These are phyloP conservation scores for Festucalex cinctus DNA, from an alignment of 2,113 vertebrate species.

Conservation along the genomic window DNA sequence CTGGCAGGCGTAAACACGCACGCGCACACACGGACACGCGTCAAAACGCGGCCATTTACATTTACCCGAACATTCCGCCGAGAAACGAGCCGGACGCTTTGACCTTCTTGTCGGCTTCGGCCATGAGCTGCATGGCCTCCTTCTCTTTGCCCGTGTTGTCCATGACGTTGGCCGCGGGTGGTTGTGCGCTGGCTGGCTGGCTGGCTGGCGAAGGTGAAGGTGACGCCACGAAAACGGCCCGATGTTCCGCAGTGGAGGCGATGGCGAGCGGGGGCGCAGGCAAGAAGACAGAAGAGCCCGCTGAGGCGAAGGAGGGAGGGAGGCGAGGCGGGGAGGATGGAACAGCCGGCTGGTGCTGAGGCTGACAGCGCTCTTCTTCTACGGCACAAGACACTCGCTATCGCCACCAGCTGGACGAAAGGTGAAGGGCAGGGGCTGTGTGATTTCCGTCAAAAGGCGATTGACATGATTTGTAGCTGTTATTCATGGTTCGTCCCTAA, in stretches of 20 bases:
- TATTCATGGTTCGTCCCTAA: too few species aligned
- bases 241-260: slow-evolving; percentile 56
- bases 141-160: slow-evolving; percentile 92
- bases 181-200: slow-evolving; percentile 10
- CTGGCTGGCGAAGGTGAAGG: slow-evolving; percentile 15
- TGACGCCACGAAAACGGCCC: slow-evolving; percentile 14
- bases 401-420: slow-evolving; percentile 28
- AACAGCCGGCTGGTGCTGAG: slow-evolving; percentile 43
- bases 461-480: too few species aligned
- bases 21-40: not conserved
- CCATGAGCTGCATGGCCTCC: slow-evolving; percentile 94
- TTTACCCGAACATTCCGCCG: slow-evolving; percentile 93
- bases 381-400: not conserved
- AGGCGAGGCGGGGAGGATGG: slow-evolving; percentile 4
- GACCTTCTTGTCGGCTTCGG: slow-evolving; percentile 93
- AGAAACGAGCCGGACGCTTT: slow-evolving; percentile 92
- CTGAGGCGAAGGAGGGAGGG: slow-evolving; percentile 4
- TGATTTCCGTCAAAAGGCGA: not conserved
- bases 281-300: slow-evolving; percentile 11
- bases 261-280: not conserved
- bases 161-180: slow-evolving; percentile 66
- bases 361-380: slow-evolving; percentile 51
- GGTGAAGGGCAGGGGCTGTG: not conserved
- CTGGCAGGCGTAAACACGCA: not conserved
- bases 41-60: slow-evolving; percentile 15